Evolutionary conservation across 2,113 vertebrate species (phyloP).

Genomic region (Axis porcinus): DNA sequence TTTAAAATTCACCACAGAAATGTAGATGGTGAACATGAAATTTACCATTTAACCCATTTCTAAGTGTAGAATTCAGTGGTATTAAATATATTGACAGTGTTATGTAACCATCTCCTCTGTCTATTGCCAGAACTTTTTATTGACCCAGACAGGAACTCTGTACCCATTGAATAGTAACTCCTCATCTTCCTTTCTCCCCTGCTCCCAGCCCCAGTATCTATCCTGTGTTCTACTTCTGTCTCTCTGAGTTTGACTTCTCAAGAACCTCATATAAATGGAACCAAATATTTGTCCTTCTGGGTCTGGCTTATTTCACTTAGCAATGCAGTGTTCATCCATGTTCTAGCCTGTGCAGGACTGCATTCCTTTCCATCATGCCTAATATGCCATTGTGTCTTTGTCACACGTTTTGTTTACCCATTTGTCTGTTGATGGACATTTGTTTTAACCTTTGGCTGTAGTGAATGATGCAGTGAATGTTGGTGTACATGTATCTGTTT

Average conservation of each 20-base stretch:
- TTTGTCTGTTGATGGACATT: not conserved
- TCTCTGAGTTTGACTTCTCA: not conserved
- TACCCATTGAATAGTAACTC: not conserved
- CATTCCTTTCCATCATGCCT: not conserved
- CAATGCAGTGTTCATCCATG: not conserved
- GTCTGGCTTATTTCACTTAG: not conserved
- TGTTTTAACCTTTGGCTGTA: not conserved
- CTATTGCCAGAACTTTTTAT: not conserved
- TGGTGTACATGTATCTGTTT: not conserved
- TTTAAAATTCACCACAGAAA: not conserved
- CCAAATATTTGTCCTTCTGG: not conserved
- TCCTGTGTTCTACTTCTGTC: not conserved
- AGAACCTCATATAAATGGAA: accelerated
- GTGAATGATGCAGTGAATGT: not conserved
- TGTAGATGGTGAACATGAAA: not conserved
- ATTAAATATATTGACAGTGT: not conserved
- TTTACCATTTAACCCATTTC: not conserved
- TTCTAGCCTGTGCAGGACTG: not conserved
- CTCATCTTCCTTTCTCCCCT: too few relatives aligned
- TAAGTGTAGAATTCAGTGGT: not conserved
- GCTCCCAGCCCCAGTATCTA: not conserved
- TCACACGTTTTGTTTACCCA: accelerated
- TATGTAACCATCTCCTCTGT: not conserved
- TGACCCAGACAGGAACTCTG: not conserved
- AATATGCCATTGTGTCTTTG: accelerated